Conservation (phyloP, 1,140 invertebrate genomes). For the Gonatopus flavifemur region DNA sequence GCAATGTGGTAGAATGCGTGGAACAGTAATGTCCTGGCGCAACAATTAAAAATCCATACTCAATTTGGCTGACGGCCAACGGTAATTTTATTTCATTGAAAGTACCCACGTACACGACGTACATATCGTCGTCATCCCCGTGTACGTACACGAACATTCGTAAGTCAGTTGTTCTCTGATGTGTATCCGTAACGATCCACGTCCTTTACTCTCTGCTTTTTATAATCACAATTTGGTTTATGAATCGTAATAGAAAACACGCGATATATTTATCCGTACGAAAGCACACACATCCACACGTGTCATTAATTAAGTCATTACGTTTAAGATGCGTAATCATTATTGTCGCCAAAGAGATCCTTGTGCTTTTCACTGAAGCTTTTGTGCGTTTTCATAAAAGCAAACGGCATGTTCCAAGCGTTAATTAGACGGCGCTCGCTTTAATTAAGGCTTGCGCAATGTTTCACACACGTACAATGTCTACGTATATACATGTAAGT, state of each 20-base stretch:
- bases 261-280: too few species aligned
- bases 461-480: constrained; percentile 5
- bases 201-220: too few species aligned
- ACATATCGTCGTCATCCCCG: not conserved
- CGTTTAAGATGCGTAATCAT: too few species aligned
- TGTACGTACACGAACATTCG: not conserved
- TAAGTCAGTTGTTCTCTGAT: too few species aligned
- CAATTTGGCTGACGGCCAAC: constrained; percentile 25
- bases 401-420: constrained; percentile 12
- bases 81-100: constrained; percentile 21
- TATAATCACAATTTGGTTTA: not conserved
- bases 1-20: too few species aligned
- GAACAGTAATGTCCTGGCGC: constrained; percentile 1
- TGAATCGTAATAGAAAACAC: too few species aligned
- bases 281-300: too few species aligned
- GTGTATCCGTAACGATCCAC: too few species aligned
- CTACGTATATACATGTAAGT: too few species aligned
- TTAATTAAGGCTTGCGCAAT: constrained; percentile 23
- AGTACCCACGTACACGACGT: not conserved
- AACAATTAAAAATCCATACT: constrained; percentile 37
- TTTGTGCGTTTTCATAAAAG: constrained; percentile 7
- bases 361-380: too few species aligned
- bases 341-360: too few species aligned
- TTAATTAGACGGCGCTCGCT: constrained; percentile 18
- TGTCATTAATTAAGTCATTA: too few species aligned